Conservation (phyloP, 2,797 vertebrate genomes). For the Chaenodraco wilsoni region DNA sequence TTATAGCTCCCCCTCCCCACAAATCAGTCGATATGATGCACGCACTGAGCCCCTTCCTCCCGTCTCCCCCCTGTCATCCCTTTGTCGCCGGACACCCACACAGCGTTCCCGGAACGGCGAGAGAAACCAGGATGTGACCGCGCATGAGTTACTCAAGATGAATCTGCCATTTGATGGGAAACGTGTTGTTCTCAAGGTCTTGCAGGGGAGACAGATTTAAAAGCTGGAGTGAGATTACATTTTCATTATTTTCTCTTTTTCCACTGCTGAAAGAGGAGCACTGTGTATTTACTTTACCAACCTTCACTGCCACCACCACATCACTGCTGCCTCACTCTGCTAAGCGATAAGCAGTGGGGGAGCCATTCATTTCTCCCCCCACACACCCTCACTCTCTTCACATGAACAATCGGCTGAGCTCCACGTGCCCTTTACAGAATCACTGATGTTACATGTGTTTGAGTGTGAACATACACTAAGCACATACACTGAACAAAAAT, state of each 20-base stretch:
- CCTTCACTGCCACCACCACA: slow-evolving; percentile 21
- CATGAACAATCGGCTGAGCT: slow-evolving; percentile 57
- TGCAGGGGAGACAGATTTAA: slow-evolving; percentile 53
- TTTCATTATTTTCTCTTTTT: slow-evolving; percentile 64
- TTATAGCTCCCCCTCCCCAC: slow-evolving; percentile 39
- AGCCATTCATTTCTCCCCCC: slow-evolving; percentile 53
- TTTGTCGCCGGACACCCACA: slow-evolving; percentile 38
- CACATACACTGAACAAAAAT: not conserved
- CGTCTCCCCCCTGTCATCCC: slow-evolving; percentile 25
- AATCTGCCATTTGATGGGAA: slow-evolving; percentile 70
- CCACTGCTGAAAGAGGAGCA: slow-evolving; percentile 53
- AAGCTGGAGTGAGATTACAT: slow-evolving; percentile 62
- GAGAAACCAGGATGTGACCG: slow-evolving; percentile 56
- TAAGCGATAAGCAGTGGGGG: slow-evolving; percentile 46
- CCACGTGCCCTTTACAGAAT: slow-evolving; percentile 52
- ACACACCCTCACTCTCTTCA: slow-evolving; percentile 39
- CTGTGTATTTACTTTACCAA: slow-evolving; percentile 72
- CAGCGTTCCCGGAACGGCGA: slow-evolving; percentile 52
- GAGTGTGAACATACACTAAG: slow-evolving; percentile 2
- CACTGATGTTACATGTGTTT: slow-evolving; percentile 31
- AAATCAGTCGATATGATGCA: slow-evolving; percentile 62
- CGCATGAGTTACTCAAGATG: slow-evolving; percentile 60
- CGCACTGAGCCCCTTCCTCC: slow-evolving; percentile 37
- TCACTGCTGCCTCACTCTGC: slow-evolving; percentile 25
- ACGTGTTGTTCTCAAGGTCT: slow-evolving; percentile 64